phyloP scores from a whole-genome alignment of 2,113 vertebrate genomes.

The Hiodon tergisus region DNA sequence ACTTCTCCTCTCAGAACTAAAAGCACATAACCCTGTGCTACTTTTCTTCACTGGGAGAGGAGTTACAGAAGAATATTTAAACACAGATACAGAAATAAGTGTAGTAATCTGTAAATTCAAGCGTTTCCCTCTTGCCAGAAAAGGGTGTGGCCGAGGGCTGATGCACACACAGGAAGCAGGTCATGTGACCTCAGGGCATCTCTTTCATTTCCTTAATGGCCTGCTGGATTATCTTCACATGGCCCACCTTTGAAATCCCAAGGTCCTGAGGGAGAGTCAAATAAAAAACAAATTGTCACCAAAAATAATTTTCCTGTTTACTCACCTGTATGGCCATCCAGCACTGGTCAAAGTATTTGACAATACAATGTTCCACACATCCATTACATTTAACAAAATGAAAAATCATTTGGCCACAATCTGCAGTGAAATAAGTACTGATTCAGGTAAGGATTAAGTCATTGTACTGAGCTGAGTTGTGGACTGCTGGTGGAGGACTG shows the following conservation, averaged over 20 bases:
- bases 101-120: not conserved
- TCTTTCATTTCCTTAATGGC: constrained; percentile 8
- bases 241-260: constrained; percentile 27
- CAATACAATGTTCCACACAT: not conserved
- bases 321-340: not conserved
- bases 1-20: too few relatives aligned
- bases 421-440: not conserved
- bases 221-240: constrained; percentile 7
- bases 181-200: not conserved
- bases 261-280: constrained; percentile 1
- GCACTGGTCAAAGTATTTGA: not conserved
- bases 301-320: not conserved
- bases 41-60: not conserved
- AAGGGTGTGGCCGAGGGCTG: not conserved
- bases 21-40: not conserved
- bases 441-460: not conserved
- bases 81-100: not conserved
- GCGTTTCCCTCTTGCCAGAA: not conserved
- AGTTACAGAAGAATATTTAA: not conserved
- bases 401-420: not conserved
- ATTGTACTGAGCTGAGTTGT: not conserved
- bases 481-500: too few relatives aligned
- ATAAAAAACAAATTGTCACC: not conserved
- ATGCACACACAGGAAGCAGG: not conserved
- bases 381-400: too few relatives aligned